phyloP scores from a whole-genome alignment of 2,888 invertebrate genomes.

The Drosophila barbarae region DNA sequence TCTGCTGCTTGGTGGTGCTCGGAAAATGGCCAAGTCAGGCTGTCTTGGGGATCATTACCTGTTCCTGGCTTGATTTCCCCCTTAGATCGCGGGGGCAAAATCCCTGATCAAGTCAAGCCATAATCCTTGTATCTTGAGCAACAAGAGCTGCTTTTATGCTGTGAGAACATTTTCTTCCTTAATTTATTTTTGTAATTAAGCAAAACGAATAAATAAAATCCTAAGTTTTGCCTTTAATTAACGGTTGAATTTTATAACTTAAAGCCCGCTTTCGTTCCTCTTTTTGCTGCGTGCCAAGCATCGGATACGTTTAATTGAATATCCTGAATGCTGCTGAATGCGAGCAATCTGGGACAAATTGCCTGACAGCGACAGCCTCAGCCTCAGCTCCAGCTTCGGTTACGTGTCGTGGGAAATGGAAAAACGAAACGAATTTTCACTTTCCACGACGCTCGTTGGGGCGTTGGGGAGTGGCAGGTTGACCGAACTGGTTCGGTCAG shows the following conservation, averaged over 20 bases:
- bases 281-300: neutral
- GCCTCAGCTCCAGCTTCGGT: neutral
- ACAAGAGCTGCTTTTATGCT: neutral
- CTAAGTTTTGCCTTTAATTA: neutral
- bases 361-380: conserved; percentile 1
- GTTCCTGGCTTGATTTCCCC: neutral
- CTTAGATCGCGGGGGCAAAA: neutral
- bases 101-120: neutral
- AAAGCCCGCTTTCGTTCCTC: neutral
- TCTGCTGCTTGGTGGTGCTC: neutral
- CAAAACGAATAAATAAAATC: neutral
- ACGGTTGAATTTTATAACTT: neutral
- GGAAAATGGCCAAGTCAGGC: neutral
- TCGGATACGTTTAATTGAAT: conserved; percentile 8
- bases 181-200: neutral
- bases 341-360: conserved; percentile 14
- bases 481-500: conserved; percentile 15
- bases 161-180: neutral
- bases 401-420: conserved; percentile 32
- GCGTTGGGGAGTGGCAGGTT: conserved; percentile 14
- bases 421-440: conserved; percentile 29
- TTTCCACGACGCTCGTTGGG: conserved; percentile 1
- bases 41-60: neutral
- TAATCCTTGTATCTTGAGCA: neutral
- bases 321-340: conserved; percentile 17